Percentiles rank a stretch among this genome's conserved stretches.
Conservation (phyloP, 2,797 vertebrate genomes). For the Fundulus diaphanus region DNA sequence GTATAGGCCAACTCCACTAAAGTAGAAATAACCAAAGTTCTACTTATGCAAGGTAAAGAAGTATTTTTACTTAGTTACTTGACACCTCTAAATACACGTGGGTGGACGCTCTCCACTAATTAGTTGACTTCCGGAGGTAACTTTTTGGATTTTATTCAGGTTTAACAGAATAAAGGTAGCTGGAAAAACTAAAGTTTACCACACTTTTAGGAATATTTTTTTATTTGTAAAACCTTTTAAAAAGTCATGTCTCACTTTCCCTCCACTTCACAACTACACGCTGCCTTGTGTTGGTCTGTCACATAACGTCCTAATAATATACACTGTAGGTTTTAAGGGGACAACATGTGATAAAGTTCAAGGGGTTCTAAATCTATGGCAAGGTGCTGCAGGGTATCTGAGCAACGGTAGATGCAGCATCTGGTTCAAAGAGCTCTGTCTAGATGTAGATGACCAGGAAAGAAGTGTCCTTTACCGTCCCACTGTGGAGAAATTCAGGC, state of each 20-base stretch:
- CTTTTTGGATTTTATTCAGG: background rate
- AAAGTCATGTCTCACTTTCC: background rate
- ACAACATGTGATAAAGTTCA: background rate
- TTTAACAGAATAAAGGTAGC: background rate
- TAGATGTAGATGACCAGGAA: too few species aligned
- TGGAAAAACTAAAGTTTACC: background rate
- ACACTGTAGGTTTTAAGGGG: background rate
- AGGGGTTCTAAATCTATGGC: too few species aligned
- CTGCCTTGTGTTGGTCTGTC: background rate
- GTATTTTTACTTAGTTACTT: too few species aligned
- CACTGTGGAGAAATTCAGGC: too few species aligned
- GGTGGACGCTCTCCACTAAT: too few species aligned
- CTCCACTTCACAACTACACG: background rate
- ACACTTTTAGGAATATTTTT: background rate
- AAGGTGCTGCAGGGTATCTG: too few species aligned
- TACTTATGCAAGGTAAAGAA: too few species aligned
- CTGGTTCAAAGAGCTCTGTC: background rate
- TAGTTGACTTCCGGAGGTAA: background rate
- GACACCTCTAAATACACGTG: too few species aligned
- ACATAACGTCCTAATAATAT: background rate
- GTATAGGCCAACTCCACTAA: too few species aligned
- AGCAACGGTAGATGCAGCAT: background rate
- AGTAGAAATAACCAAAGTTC: too few species aligned
- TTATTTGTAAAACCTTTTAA: background rate
- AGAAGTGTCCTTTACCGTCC: too few species aligned